Conservation (phyloP, 2,797 vertebrate species). For the Anolis apletophallus region DNA sequence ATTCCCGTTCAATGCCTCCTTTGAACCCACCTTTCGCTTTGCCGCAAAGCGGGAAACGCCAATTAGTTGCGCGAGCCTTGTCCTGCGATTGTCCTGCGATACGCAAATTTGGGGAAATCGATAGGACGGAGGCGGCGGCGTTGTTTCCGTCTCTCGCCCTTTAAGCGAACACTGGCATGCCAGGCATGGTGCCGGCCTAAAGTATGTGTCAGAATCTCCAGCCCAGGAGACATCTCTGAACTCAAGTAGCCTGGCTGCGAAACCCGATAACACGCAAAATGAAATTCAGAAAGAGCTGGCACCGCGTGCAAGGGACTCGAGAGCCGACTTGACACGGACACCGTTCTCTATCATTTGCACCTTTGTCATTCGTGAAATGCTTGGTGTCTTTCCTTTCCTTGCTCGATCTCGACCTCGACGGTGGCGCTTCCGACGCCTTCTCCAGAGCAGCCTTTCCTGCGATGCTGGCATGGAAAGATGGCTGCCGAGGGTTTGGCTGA, state of each 20-base stretch:
- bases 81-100: no score
- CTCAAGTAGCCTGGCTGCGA: constrained; percentile 56
- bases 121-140: background rate
- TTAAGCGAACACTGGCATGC: constrained; percentile 21
- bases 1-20: rapidly evolving
- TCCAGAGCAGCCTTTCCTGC: no score
- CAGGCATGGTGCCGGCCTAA: constrained; percentile 1
- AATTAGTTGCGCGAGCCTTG: background rate
- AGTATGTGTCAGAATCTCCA: constrained; percentile 52
- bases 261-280: constrained; percentile 11
- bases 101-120: background rate
- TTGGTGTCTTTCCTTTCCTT: no score
- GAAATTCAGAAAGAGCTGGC: background rate
- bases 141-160: constrained; percentile 48
- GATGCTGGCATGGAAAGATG: no score
- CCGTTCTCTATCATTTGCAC: no score
- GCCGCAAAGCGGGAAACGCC: background rate
- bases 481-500: no score
- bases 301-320: no score
- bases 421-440: no score
- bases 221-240: constrained; percentile 51
- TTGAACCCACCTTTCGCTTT: rapidly evolving
- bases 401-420: no score
- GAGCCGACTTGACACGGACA: no score
- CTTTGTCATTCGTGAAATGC: background rate